Percentiles rank a stretch among this genome's conserved stretches.
These are phyloP conservation scores for Hirudinaria manillensis DNA, from an alignment of 2,888 invertebrate species.

Conservation along the genomic window DNA sequence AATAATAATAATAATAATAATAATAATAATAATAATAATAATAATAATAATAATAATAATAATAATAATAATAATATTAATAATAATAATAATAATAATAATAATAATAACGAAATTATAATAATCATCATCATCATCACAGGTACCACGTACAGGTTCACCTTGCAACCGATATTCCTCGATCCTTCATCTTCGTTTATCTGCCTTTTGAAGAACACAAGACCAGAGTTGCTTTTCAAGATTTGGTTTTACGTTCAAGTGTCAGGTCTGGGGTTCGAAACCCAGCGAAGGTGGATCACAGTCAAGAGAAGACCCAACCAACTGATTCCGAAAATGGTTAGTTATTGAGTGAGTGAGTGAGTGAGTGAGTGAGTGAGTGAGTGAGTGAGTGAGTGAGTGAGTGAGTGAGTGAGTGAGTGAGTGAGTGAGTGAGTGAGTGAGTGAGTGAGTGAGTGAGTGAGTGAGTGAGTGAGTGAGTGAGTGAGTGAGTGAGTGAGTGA, in stretches of 20 bases:
- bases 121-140: not conserved
- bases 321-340: not conserved
- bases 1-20: too few relatives aligned
- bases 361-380: conserved; percentile 10
- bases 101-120: not conserved
- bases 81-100: too few relatives aligned
- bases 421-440: conserved; percentile 16
- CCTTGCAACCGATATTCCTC: conserved; percentile 21
- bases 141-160: conserved; percentile 25
- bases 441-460: conserved; percentile 14
- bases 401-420: conserved; percentile 11
- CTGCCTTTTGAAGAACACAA: conserved; percentile 3
- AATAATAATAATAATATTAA: too few relatives aligned
- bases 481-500: conserved; percentile 21
- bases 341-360: conserved; percentile 12
- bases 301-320: conserved; percentile 12
- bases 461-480: conserved; percentile 18
- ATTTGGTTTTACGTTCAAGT: conserved; percentile 45
- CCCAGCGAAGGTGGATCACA: conserved; percentile 32
- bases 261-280: conserved; percentile 40
- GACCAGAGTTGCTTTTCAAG: not conserved
- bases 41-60: too few relatives aligned
- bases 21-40: too few relatives aligned
- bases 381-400: conserved; percentile 4
- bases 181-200: conserved; percentile 11